A percentile compares a stretch with the other conserved stretches of the same genome.
phyloP scores from a whole-genome alignment of 1,140 invertebrate species.

The Wiebesia pumilae region DNA sequence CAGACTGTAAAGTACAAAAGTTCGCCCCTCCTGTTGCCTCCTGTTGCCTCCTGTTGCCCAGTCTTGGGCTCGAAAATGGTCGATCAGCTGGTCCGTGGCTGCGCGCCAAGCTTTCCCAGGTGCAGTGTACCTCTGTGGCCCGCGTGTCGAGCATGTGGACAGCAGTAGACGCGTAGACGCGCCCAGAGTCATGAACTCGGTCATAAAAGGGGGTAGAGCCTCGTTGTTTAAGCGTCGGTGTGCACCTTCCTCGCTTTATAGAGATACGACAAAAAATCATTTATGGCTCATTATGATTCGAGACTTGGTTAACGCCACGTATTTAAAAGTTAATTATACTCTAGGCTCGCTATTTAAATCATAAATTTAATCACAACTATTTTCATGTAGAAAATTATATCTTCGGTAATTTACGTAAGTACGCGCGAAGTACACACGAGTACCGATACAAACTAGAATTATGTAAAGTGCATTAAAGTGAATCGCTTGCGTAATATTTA shows the following conservation, averaged over 20 bases:
- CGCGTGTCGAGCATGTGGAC: constrained; percentile 32
- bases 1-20: background rate
- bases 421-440: background rate
- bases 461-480: constrained; percentile 5
- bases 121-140: background rate
- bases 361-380: constrained; percentile 7
- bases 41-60: too few species aligned
- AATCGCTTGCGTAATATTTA: constrained; percentile 17
- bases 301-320: background rate
- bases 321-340: background rate
- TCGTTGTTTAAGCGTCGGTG: background rate
- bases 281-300: background rate
- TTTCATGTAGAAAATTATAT: background rate
- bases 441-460: background rate
- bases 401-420: background rate
- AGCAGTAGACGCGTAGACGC: constrained; percentile 3
- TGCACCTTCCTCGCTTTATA: background rate
- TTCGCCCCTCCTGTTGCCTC: too few species aligned
- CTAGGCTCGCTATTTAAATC: background rate
- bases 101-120: constrained; percentile 21
- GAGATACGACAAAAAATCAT: background rate
- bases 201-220: constrained; percentile 10
- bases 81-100: constrained; percentile 33
- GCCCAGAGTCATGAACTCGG: too few species aligned
- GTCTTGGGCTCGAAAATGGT: background rate